phyloP scores from a whole-genome alignment of 2,888 invertebrate genomes.

The Merodon equestris region DNA sequence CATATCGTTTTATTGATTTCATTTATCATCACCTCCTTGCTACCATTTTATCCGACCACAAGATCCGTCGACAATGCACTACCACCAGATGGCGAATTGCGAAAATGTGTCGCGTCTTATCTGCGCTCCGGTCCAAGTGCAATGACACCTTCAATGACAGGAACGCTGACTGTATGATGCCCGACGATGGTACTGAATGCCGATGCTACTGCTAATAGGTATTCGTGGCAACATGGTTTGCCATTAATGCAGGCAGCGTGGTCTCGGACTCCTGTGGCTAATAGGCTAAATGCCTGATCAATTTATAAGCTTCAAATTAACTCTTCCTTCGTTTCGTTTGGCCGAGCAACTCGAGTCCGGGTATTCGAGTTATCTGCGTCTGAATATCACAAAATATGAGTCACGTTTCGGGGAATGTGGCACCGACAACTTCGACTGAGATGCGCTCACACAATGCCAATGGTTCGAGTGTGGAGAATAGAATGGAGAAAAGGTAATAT shows the following conservation, averaged over 20 bases:
- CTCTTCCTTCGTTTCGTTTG: slow-evolving; percentile 21
- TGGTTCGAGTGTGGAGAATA: neutral
- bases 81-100: slow-evolving; percentile 41
- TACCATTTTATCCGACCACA: slow-evolving; percentile 19
- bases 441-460: slow-evolving; percentile 17
- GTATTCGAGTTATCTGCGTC: slow-evolving; percentile 51
- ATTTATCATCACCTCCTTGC: slow-evolving; percentile 62
- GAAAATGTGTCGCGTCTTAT: slow-evolving; percentile 65
- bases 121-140: slow-evolving; percentile 61
- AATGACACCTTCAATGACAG: slow-evolving; percentile 68
- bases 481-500: slow-evolving; percentile 16
- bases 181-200: slow-evolving; percentile 13
- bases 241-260: slow-evolving; percentile 27
- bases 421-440: slow-evolving; percentile 6
- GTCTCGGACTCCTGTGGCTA: slow-evolving; percentile 31
- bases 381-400: slow-evolving; percentile 66
- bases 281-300: slow-evolving; percentile 61
- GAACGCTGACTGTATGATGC: slow-evolving; percentile 34
- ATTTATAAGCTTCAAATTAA: slow-evolving; percentile 66
- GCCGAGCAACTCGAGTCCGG: slow-evolving; percentile 12
- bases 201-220: slow-evolving; percentile 46
- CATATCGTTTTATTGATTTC: slow-evolving; percentile 65
- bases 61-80: neutral
- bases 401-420: slow-evolving; percentile 60
- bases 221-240: slow-evolving; percentile 35